Evolutionary conservation across 2,888 invertebrate species (phyloP).

Genomic region (Odontocerum albicorne): DNA sequence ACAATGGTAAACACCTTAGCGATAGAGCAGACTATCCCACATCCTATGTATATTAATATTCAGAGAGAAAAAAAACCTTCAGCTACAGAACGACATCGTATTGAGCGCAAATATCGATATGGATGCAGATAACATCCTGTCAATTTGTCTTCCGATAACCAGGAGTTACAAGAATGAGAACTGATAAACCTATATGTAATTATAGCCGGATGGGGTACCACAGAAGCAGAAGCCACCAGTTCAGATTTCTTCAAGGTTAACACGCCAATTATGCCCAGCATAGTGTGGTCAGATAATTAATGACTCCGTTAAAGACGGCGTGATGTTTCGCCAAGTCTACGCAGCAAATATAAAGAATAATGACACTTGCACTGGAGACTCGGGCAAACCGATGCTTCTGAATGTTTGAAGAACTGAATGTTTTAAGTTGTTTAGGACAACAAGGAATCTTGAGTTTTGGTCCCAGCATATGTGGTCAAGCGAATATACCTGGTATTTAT

Average conservation of each 20-base stretch:
- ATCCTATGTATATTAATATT: too few species aligned
- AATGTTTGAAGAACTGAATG: constrained; percentile 44
- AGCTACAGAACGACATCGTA: too few species aligned
- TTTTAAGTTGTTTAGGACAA: constrained; percentile 57
- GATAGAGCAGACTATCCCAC: too few species aligned
- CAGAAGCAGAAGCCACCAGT: constrained; percentile 51
- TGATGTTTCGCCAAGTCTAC: constrained; percentile 59
- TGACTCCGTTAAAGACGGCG: constrained; percentile 41
- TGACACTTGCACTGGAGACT: constrained; percentile 69
- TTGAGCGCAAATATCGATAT: too few species aligned
- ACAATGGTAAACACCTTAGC: too few species aligned
- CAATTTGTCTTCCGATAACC: constrained; percentile 55
- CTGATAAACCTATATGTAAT: constrained; percentile 43
- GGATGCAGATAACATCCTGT: too few species aligned
- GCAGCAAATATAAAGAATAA: constrained; percentile 60
- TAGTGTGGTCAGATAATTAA: constrained; percentile 28
- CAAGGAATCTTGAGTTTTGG: constrained; percentile 61
- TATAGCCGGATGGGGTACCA: constrained; percentile 63
- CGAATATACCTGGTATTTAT: constrained; percentile 70
- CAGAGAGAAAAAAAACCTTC: too few species aligned
- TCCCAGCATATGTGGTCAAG: constrained; percentile 52
- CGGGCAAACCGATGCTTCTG: constrained; percentile 66
- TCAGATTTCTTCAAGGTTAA: constrained; percentile 50
- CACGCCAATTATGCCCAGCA: constrained; percentile 44
- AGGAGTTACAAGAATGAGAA: constrained; percentile 38